Evolutionary conservation across 2,113 vertebrate species (phyloP).

Genomic region (Ascaphus truei): DNA sequence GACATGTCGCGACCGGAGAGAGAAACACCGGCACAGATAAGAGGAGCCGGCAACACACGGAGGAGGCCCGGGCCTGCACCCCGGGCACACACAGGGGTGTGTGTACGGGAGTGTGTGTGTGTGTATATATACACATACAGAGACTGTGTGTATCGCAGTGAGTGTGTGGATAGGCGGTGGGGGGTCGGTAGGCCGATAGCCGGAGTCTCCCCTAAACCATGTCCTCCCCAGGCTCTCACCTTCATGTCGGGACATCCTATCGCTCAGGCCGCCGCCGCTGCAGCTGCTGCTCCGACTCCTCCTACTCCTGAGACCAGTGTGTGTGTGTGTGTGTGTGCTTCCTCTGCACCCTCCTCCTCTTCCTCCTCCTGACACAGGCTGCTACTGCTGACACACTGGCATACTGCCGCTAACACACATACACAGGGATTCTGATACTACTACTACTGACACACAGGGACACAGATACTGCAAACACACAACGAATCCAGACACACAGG

Average conservation of each 20-base stretch:
- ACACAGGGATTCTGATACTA: no score
- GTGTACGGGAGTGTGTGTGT: neutral
- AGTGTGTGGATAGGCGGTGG: neutral
- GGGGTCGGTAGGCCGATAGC: neutral
- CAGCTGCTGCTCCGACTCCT: constrained; percentile 27
- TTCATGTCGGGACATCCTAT: constrained; percentile 38
- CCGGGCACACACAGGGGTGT: no score
- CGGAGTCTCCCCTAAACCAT: neutral
- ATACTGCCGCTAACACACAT: no score
- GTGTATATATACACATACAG: neutral
- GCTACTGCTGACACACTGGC: neutral
- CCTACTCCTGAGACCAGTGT: constrained; percentile 24
- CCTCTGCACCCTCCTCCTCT: constrained; percentile 30
- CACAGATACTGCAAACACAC: neutral
- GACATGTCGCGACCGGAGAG: neutral
- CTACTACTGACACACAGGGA: no score
- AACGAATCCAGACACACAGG: no score
- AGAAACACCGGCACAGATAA: neutral
- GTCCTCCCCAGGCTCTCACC: constrained; percentile 25
- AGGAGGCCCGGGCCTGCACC: constrained; percentile 10
- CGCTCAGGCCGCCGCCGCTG: constrained; percentile 35
- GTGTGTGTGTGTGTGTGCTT: constrained; percentile 27
- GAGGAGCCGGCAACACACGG: constrained; percentile 6
- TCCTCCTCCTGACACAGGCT: constrained; percentile 5
- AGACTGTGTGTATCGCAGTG: neutral